Evolutionary conservation across 2,113 vertebrate genomes (phyloP), one percentile per base, ranked within the genome.

Genomic region (Myxocyprinus asiaticus): DNA sequence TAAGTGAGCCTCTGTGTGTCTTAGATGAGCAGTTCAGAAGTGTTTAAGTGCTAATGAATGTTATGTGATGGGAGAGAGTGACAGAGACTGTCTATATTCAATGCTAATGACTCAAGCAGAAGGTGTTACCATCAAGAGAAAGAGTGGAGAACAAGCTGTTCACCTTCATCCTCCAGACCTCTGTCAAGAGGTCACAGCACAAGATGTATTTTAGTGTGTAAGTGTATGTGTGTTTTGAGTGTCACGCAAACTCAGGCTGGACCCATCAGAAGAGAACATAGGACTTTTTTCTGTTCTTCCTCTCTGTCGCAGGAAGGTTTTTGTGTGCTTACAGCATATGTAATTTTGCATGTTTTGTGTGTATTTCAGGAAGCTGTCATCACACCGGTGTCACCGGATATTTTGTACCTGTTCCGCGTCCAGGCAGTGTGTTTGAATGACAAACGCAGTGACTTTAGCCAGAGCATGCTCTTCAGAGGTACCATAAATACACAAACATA

Each of bases 381-480:
- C 79, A 95, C 94, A 87, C 96, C 96, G 0, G 95, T 98, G 85
- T 98, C 95, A 74, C 91, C 95, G 3, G 97, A 98, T 76, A 96
- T 97, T 85, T 93, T 99, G 75, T 99, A 99, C 91, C 94, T 98
- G 88, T 99, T 99, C 88, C 93, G 96, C 71, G 97, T 99, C 68
- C 97, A 98, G 92, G 95, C 96, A 0, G 92, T 98, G 83, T 99
- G 97, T 88, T 94, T 90, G 84, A 97, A 96, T 17, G 97, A 98
- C 92, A 95, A 98, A 94, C 95, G 95, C 88, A 99, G 97, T 73
- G 97, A 99, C 92, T 98, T 99, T 92, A 99, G 97, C 90, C 97
- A 98, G 88, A 99, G 96, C 73, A 96, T 98, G 96, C 94, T 98
- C 78, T 97, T 99, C 86, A 95, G 96, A 94, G 97, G 97, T 99